These are phyloP conservation scores for Anastrepha ludens DNA, from an alignment of 1,140 invertebrate species.

Conservation along the genomic window DNA sequence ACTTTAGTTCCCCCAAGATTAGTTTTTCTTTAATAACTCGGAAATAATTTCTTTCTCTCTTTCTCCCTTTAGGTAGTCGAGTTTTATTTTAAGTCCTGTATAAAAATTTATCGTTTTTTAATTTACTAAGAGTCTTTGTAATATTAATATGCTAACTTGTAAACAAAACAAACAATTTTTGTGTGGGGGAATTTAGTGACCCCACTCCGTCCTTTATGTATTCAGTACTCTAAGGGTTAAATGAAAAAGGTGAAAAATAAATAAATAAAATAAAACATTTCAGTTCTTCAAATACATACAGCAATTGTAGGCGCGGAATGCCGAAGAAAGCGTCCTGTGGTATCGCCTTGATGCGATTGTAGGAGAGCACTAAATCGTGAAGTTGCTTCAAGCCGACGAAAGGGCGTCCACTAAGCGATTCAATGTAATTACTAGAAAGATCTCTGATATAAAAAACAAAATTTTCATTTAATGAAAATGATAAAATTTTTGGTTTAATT, in stretches of 20 bases:
- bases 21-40: no score
- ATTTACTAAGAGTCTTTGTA: no score
- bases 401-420: slow-evolving; percentile 80
- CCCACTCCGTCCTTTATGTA: no score
- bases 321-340: slow-evolving; percentile 87
- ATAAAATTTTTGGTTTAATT: neutral
- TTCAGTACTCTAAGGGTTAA: neutral
- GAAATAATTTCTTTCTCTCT: no score
- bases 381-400: slow-evolving; percentile 84
- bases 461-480: neutral
- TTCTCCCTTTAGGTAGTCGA: no score
- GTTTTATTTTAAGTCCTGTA: no score
- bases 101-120: no score
- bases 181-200: no score
- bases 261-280: neutral
- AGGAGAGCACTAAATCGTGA: slow-evolving; percentile 88
- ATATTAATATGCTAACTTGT: no score
- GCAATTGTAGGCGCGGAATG: slow-evolving; percentile 85
- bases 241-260: neutral
- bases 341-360: slow-evolving; percentile 87
- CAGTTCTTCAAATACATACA: slow-evolving; percentile 81
- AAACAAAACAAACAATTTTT: no score
- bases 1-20: no score
- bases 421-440: slow-evolving; percentile 89
- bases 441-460: slow-evolving; percentile 79